Conservation (phyloP, 2,888 invertebrate genomes). For the Dermolepida albohirtum region DNA sequence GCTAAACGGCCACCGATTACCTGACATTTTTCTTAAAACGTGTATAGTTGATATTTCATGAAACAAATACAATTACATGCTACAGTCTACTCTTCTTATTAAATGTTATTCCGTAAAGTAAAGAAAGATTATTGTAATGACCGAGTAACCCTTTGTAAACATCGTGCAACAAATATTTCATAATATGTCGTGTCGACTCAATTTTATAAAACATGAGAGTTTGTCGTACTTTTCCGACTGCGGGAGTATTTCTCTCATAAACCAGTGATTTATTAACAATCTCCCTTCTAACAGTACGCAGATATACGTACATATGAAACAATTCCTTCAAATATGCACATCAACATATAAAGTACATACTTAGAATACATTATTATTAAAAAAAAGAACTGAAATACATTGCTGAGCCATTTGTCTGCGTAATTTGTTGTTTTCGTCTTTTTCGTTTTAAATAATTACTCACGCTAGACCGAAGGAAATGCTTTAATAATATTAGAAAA, state of each 20-base stretch:
- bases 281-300: too few relatives aligned
- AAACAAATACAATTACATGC: too few relatives aligned
- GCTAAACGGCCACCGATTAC: too few relatives aligned
- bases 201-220: conserved; percentile 15
- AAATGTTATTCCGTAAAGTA: too few relatives aligned
- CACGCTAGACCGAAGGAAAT: conserved; percentile 30
- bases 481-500: conserved; percentile 33
- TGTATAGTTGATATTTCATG: too few relatives aligned
- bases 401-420: conserved; percentile 12
- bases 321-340: too few relatives aligned
- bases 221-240: conserved; percentile 7
- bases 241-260: conserved; percentile 11
- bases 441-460: conserved; percentile 31
- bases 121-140: neutral
- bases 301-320: too few relatives aligned
- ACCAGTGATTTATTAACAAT: neutral
- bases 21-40: too few relatives aligned
- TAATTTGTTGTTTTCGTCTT: neutral
- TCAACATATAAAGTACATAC: too few relatives aligned
- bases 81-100: too few relatives aligned
- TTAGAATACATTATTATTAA: too few relatives aligned
- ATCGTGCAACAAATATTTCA: conserved; percentile 19
- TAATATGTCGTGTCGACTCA: conserved; percentile 17
- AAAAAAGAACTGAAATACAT: too few relatives aligned
- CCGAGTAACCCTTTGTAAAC: conserved; percentile 4